Conservation (phyloP, 2,888 invertebrate species). For the Sympetrum striolatum region DNA sequence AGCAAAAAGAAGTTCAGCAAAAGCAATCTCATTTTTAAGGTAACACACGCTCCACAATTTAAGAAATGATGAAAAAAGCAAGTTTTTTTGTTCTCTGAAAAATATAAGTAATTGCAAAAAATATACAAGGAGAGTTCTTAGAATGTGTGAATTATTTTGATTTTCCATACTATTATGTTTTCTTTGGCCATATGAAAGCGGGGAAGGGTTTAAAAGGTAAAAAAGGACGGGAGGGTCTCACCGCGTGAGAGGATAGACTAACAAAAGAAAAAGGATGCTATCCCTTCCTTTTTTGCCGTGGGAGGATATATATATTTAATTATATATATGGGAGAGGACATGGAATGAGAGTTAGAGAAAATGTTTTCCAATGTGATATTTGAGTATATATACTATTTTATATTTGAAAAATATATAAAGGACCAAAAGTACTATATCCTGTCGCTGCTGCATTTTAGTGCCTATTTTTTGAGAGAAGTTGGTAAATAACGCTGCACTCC, state of each 20-base stretch:
- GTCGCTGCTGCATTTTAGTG: constrained; percentile 25
- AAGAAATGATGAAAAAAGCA: constrained; percentile 13
- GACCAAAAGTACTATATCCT: not conserved
- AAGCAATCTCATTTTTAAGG: constrained; percentile 99
- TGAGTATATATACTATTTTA: not conserved
- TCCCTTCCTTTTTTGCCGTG: constrained; percentile 32
- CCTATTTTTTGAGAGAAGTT: constrained; percentile 16
- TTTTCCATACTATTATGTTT: no score
- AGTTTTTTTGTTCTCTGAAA: constrained; percentile 22
- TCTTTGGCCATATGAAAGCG: not conserved
- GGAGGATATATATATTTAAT: not conserved
- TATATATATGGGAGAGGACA: no score
- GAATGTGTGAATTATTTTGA: no score
- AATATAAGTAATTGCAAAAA: constrained; percentile 39
- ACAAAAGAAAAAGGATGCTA: not conserved
- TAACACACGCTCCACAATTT: constrained; percentile 71
- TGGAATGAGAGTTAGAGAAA: not conserved
- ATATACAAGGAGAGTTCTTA: no score
- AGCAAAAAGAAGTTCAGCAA: constrained; percentile 92
- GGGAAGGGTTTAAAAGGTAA: constrained; percentile 1
- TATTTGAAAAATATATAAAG: not conserved
- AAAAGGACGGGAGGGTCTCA: constrained; percentile 15
- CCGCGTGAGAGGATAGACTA: not conserved
- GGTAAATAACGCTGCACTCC: constrained; percentile 16
- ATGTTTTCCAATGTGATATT: not conserved